Evolutionary conservation across 2,888 invertebrate species (phyloP), one percentile per base, ranked within the genome.

Genomic region (Dolomedes plantarius): DNA sequence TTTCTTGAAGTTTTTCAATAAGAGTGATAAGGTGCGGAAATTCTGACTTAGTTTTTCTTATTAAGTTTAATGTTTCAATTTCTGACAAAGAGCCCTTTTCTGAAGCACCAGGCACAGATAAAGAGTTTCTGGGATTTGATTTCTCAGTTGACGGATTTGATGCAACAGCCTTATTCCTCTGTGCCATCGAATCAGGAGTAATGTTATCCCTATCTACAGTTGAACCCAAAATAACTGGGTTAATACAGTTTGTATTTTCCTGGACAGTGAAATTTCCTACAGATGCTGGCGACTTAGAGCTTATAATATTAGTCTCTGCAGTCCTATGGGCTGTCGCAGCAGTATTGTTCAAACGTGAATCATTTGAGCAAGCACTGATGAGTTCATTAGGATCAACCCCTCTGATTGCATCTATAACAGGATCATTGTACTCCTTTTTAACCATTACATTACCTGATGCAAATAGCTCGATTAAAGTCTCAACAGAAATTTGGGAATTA

Each of bases 381-480:
- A 69, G 74, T 19, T 28, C 31, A 65, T 6, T 36, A 3, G 69
- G 72, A 23, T 76, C 71, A 6, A 83, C 29, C 2, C 31, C 39
- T 27, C 77, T 71, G 6, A 83, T 77, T 1, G 72, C 72, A 73
- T 83, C 83, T 32, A 83, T 77, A 28, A 77, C 19, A 31, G 83
- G 83, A 39, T 83, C 83, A 31, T 77, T 67, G 72, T 73, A 83
- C 23, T 69, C 69, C 39, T 68, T 64, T 39, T 83, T 77, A 0
- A 83, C 50, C 27, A 64, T 83, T 9, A 83, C 50, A 31, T 56
- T 73, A 16, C 76, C 77, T 7, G 71, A 28, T 0, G 83, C 77
- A 71, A 83, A 83, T n/a, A 83, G 39, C 16, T 83, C 32, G 16
- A 83, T 83, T n/a, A 83, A 9, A n/a, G 76, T 64, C 31, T 83